Evolutionary conservation across 2,113 vertebrate species (phyloP).

Genomic region (Scatophagus argus): DNA sequence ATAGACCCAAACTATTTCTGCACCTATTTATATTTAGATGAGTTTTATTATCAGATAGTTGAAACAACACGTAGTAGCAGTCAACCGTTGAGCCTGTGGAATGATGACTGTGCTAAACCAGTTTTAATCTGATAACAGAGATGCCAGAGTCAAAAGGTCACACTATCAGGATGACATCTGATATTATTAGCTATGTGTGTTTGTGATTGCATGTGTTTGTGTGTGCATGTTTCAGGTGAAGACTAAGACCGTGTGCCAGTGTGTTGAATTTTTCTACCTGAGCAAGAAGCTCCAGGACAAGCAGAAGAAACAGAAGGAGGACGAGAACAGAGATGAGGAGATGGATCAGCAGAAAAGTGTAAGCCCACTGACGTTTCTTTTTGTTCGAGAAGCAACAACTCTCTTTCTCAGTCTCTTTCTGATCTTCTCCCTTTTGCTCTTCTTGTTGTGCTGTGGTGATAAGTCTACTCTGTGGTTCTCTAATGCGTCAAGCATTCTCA

Average conservation of each 20-base stretch:
- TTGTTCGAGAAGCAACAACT: too few species aligned
- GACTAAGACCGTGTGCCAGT: constrained; percentile 80
- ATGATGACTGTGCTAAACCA: background rate
- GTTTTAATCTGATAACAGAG: background rate
- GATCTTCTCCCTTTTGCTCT: background rate
- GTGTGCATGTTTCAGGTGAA: constrained; percentile 74
- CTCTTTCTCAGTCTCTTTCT: background rate
- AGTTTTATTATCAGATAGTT: background rate
- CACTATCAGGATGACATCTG: too few species aligned
- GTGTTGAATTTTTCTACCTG: constrained; percentile 87
- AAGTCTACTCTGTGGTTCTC: background rate
- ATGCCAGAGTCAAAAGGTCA: too few species aligned
- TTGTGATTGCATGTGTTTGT: constrained; percentile 1
- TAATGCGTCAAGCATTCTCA: background rate
- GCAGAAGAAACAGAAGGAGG: constrained; percentile 76
- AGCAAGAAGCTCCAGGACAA: constrained; percentile 80
- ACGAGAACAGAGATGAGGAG: constrained; percentile 50
- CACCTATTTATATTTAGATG: background rate
- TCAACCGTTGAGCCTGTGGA: background rate
- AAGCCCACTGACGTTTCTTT: constrained; percentile 16
- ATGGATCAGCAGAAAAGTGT: constrained; percentile 59
- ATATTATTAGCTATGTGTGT: background rate
- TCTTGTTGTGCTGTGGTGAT: constrained; percentile 6
- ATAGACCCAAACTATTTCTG: background rate
- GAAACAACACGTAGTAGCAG: background rate